Evolutionary conservation across 2,797 vertebrate genomes (phyloP).

Genomic region (Gobio occitaniae): DNA sequence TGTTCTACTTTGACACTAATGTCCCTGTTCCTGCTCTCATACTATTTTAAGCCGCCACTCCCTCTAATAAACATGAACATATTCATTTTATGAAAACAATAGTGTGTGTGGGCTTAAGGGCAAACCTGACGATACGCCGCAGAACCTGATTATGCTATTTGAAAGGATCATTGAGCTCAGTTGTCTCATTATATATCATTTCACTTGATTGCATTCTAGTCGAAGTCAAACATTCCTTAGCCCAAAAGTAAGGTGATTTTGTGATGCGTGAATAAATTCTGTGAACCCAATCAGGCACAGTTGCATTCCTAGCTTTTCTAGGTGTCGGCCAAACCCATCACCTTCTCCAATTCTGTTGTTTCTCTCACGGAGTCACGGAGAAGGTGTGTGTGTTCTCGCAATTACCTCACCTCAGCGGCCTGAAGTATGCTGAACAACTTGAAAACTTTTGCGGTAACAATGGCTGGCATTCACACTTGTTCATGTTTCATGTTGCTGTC

Average conservation of each 20-base stretch:
- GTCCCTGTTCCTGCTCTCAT: neutral
- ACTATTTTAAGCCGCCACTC: slow-evolving; percentile 1
- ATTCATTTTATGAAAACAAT: slow-evolving; percentile 2
- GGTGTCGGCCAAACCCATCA: slow-evolving; percentile 61
- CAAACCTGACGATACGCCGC: neutral
- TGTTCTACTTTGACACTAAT: neutral
- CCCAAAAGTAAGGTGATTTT: neutral
- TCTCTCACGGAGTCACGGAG: neutral
- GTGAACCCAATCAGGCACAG: slow-evolving; percentile 67
- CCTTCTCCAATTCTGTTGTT: slow-evolving; percentile 7
- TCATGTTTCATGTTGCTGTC: neutral
- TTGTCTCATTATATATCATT: neutral
- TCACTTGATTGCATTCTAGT: neutral
- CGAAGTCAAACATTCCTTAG: neutral
- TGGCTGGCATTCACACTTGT: slow-evolving; percentile 32
- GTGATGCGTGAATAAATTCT: neutral
- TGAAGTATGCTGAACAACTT: slow-evolving; percentile 57
- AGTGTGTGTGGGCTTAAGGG: slow-evolving; percentile 1
- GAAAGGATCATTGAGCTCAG: neutral
- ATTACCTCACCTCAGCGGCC: slow-evolving; percentile 15
- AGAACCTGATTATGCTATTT: slow-evolving; percentile 6
- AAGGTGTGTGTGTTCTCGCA: slow-evolving; percentile 21
- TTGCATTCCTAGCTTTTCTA: slow-evolving; percentile 75
- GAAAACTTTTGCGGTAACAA: slow-evolving; percentile 48
- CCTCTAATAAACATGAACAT: neutral